phyloP scores from a whole-genome alignment of 2,888 invertebrate genomes.

The Eumacrocentrus americanus region DNA sequence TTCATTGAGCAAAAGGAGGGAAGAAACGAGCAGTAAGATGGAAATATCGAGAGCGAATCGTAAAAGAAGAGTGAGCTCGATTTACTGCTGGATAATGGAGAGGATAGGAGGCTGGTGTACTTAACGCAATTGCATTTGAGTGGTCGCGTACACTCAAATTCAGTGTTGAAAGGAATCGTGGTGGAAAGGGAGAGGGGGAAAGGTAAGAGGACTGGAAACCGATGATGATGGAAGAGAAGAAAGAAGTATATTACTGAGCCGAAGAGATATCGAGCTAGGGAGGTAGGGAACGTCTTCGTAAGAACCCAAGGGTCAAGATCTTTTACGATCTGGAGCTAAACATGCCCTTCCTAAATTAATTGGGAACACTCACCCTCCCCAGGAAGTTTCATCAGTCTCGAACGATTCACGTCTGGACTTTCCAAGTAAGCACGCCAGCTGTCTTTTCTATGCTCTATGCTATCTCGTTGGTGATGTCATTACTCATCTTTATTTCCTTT shows the following conservation, averaged over 20 bases:
- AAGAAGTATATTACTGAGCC: conserved; percentile 1
- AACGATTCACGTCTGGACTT: conserved; percentile 17
- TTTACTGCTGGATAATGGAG: conserved; percentile 30
- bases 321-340: conserved; percentile 47
- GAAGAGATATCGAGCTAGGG: background rate
- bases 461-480: background rate
- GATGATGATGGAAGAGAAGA: conserved; percentile 16
- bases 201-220: too few species aligned
- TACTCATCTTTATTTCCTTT: conserved; percentile 14
- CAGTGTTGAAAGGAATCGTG: conserved; percentile 9
- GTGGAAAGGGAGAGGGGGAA: conserved; percentile 13
- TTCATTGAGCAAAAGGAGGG: conserved; percentile 9
- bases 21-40: conserved; percentile 2
- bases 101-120: conserved; percentile 20
- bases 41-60: conserved; percentile 21
- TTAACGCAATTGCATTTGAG: conserved; percentile 35
- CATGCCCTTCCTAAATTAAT: conserved; percentile 49
- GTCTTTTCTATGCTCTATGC: conserved; percentile 1
- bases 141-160: conserved; percentile 23
- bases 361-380: conserved; percentile 33
- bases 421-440: conserved; percentile 8
- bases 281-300: background rate
- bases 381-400: conserved; percentile 22
- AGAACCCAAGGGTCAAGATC: conserved; percentile 27
- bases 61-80: conserved; percentile 20